Conservation (phyloP, 2,797 vertebrate genomes). For the Hypotaenidia philippensis region DNA sequence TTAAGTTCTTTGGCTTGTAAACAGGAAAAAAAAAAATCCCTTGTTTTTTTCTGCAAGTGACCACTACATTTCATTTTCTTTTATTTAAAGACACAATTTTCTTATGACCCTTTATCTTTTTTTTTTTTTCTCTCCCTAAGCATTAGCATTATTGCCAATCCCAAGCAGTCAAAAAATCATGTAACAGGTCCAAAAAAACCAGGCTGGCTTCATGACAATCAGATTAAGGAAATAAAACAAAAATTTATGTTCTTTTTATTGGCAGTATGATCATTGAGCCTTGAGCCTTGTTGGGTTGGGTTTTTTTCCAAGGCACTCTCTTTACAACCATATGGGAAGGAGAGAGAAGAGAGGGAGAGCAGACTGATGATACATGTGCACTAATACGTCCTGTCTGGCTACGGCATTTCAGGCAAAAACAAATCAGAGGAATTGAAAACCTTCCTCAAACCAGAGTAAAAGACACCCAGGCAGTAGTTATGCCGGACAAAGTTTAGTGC, state of each 20-base stretch:
- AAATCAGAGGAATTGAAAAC: not conserved
- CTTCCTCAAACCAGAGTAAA: not conserved
- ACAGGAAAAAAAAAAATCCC: not conserved
- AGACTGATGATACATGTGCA: not conserved
- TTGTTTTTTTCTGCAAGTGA: constrained; percentile 6
- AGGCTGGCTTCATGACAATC: constrained; percentile 65
- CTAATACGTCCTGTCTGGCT: not conserved
- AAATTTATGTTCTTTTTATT: constrained; percentile 67
- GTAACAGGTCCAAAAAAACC: not conserved
- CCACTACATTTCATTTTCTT: not conserved
- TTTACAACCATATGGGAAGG: not conserved
- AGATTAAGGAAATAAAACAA: constrained; percentile 68
- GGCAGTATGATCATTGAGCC: constrained; percentile 7
- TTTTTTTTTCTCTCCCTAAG: not conserved
- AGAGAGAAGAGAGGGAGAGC: not conserved
- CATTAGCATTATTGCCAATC: constrained; percentile 17
- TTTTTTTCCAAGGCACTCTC: constrained; percentile 26
- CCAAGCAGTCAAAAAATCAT: constrained; percentile 37
- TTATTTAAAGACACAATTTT: constrained; percentile 11
- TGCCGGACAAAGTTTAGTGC: constrained; percentile 28
- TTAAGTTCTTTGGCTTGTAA: not conserved
- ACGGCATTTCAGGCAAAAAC: not conserved
- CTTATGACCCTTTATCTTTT: not conserved
- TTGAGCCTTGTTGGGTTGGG: not conserved
- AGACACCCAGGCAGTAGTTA: not conserved